Evolutionary conservation across 2,888 invertebrate species (phyloP).

Genomic region (Sinelater perroti): DNA sequence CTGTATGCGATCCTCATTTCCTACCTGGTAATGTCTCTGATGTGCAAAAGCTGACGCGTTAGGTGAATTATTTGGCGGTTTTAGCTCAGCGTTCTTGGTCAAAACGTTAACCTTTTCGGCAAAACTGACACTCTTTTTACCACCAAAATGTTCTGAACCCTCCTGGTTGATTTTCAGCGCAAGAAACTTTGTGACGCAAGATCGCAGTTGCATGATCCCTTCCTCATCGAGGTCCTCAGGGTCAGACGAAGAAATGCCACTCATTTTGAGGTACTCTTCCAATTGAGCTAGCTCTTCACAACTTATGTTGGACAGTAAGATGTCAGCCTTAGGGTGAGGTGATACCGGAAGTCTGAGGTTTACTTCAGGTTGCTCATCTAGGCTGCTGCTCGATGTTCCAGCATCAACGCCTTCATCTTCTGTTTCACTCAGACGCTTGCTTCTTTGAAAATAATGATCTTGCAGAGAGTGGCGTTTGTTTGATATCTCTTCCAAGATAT

Average conservation of each 20-base stretch:
- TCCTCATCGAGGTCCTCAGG: conserved; percentile 74
- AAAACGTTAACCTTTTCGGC: conserved; percentile 69
- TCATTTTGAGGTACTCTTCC: conserved; percentile 76
- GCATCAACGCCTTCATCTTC: conserved; percentile 70
- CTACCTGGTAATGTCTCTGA: conserved; percentile 69
- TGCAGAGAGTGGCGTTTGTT: conserved; percentile 79
- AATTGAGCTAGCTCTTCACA: conserved; percentile 72
- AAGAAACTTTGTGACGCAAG: conserved; percentile 76
- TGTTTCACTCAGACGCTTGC: conserved; percentile 59
- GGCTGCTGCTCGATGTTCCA: conserved; percentile 64
- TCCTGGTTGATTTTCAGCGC: conserved; percentile 76
- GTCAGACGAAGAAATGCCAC: conserved; percentile 75
- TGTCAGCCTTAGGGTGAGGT: conserved; percentile 53
- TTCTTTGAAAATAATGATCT: conserved; percentile 67
- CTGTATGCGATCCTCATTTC: too few relatives aligned
- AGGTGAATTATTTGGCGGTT: conserved; percentile 75
- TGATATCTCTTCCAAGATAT: conserved; percentile 58
- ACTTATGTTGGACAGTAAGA: conserved; percentile 61
- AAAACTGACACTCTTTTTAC: conserved; percentile 81
- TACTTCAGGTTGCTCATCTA: conserved; percentile 66
- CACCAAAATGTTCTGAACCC: conserved; percentile 67
- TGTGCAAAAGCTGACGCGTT: conserved; percentile 72
- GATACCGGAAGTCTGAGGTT: conserved; percentile 57
- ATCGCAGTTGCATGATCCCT: conserved; percentile 74
- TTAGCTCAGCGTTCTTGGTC: conserved; percentile 63